A percentile compares a stretch with the other conserved stretches of the same genome.
Evolutionary conservation across 2,888 invertebrate species (phyloP).

Genomic region (Sinohyriopsis cumingii): DNA sequence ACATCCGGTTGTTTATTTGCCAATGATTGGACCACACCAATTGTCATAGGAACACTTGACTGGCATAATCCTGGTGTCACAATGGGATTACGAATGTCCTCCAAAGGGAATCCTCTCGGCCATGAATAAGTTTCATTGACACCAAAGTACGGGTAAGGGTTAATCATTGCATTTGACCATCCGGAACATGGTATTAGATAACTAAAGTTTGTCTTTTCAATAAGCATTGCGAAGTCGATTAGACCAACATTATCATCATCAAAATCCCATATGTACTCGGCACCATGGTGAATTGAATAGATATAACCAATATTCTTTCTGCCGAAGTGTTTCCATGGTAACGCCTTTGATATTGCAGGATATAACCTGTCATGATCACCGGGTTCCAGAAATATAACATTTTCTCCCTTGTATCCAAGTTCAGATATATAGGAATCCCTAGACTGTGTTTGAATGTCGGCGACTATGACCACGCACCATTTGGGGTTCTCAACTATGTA

Average conservation of each 20-base stretch:
- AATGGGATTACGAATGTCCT: constrained; percentile 6
- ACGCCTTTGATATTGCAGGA: constrained; percentile 4
- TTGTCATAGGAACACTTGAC: neutral
- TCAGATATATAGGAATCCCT: neutral
- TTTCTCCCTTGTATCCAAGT: neutral
- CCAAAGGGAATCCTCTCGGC: constrained; percentile 21
- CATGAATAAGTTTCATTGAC: constrained; percentile 12
- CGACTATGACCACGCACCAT: constrained; percentile 11
- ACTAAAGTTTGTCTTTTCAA: too few species aligned
- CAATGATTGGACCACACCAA: constrained; percentile 18
- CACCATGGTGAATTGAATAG: constrained; percentile 17
- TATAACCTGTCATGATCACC: constrained; percentile 7
- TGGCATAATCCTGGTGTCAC: too few species aligned
- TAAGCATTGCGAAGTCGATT: neutral
- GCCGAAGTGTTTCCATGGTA: constrained; percentile 11
- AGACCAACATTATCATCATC: constrained; percentile 18
- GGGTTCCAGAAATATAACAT: constrained; percentile 3
- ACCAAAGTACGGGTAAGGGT: constrained; percentile 22
- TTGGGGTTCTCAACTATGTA: neutral
- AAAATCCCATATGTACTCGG: constrained; percentile 21
- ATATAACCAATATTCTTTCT: constrained; percentile 26
- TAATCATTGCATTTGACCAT: constrained; percentile 4
- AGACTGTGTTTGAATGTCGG: constrained; percentile 3
- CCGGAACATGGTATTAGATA: constrained; percentile 1
- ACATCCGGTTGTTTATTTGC: constrained; percentile 23